Percentiles rank a stretch among this genome's conserved stretches.
These are phyloP conservation scores for Xenopus borealis DNA, from an alignment of 2,113 vertebrate species.

Conservation along the genomic window DNA sequence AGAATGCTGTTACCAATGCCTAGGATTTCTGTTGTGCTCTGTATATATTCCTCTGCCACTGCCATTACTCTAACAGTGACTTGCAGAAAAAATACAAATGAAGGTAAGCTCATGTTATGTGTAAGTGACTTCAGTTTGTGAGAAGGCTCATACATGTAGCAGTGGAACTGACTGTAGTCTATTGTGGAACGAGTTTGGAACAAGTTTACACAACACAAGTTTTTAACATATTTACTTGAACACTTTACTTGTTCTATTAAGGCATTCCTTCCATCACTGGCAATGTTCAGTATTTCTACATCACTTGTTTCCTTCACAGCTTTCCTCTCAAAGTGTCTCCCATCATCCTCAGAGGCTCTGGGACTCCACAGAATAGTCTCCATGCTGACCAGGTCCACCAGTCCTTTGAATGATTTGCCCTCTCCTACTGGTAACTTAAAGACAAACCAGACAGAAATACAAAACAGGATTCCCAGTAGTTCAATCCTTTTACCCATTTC, in stretches of 20 bases:
- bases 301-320: slow-evolving; percentile 64
- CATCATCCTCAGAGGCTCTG: slow-evolving; percentile 65
- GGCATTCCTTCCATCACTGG: slow-evolving; percentile 72
- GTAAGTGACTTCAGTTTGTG: too few species aligned
- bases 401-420: slow-evolving; percentile 80
- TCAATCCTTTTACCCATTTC: too few species aligned
- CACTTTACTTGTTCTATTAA: slow-evolving; percentile 93
- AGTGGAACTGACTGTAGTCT: too few species aligned
- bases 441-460: neutral
- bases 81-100: too few species aligned
- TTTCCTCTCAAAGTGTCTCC: slow-evolving; percentile 74
- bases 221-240: slow-evolving; percentile 62
- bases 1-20: too few species aligned
- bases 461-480: neutral
- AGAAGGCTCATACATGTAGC: too few species aligned
- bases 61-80: too few species aligned
- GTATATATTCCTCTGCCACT: too few species aligned
- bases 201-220: too few species aligned
- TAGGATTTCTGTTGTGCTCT: too few species aligned
- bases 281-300: slow-evolving; percentile 68
- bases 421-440: slow-evolving; percentile 82
- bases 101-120: too few species aligned
- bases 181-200: too few species aligned
- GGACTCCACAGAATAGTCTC: slow-evolving; percentile 77
- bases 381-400: slow-evolving; percentile 84